Percentiles rank a stretch among this genome's conserved stretches.
phyloP scores from a whole-genome alignment of 2,113 vertebrate species.

The Thunnus maccoyii region DNA sequence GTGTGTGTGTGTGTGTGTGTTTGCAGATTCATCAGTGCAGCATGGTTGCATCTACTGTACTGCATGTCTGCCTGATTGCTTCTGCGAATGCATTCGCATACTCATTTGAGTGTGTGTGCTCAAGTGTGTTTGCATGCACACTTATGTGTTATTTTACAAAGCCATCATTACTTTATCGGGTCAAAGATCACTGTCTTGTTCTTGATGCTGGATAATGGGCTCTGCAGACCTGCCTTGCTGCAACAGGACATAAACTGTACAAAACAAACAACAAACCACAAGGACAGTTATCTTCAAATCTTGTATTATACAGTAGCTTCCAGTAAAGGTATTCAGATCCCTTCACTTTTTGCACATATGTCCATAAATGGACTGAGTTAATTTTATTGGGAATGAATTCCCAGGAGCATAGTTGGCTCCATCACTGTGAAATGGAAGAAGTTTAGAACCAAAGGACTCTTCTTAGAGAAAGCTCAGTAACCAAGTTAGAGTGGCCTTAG shows the following conservation, averaged over 20 bases:
- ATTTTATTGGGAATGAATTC: not conserved
- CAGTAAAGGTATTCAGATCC: no score
- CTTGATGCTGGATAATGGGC: not conserved
- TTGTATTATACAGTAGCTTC: no score
- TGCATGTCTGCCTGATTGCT: constrained; percentile 40
- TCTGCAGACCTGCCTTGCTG: not conserved
- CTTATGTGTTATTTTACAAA: constrained; percentile 6
- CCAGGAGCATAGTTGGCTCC: not conserved
- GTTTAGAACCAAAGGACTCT: not conserved
- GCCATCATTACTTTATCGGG: constrained; percentile 1
- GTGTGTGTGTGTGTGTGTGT: constrained; percentile 26
- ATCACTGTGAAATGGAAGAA: not conserved
- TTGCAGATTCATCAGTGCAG: constrained; percentile 54
- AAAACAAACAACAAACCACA: not conserved
- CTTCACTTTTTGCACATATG: no score
- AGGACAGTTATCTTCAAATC: no score
- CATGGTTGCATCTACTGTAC: constrained; percentile 43
- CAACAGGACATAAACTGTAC: not conserved
- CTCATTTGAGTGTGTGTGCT: constrained; percentile 17
- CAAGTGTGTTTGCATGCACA: constrained; percentile 23
- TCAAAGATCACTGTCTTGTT: constrained; percentile 17
- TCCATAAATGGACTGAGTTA: no score
- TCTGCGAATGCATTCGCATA: constrained; percentile 22
- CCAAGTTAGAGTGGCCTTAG: not conserved
- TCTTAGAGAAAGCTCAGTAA: not conserved